Evolutionary conservation across 2,888 invertebrate genomes (phyloP), one percentile per base, ranked within the genome.

Genomic region (Agonopterix heracliana): DNA sequence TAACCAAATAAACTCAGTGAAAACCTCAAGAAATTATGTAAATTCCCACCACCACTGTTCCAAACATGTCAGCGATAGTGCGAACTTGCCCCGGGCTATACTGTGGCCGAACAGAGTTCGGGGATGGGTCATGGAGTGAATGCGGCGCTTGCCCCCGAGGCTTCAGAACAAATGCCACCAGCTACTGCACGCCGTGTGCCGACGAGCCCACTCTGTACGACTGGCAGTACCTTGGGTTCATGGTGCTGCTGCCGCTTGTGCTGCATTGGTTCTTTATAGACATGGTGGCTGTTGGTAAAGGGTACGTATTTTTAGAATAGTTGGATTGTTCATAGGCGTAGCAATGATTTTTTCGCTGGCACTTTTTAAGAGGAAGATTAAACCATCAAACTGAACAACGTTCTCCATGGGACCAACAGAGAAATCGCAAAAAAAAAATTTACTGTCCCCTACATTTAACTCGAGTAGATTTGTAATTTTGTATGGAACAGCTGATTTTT

Each of bases 181-280:
- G 94, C 49, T 92, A 94, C 41, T 97, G 98, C 72, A 80, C 90
- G 12, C 91, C 91, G 2, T 98, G 98, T 68, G 89, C 90, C 1
- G 93, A 94, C 48, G 89, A 89, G 36, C 94, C 96, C 0, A 90
- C 92, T 10, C 90, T 96, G 41, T 98, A 98, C 69, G 98, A 98
- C 66, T 97, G 97, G 95, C 90, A 98, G 43, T 97, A 96, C 74
- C 91, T 98, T 14, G 96, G 96, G 1, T 99, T 98, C 70, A 97
- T 98, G 96, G 96, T 95, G 0, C 78, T 98, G 11, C 74, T 98
- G 42, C 95, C 97, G 0, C 82, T 98, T 41, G 93, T 97, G 44
- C 84, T 98, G 49, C 97, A 98, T 78, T 96, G 96, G 92, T 96
- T 96, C 73, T 97, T 95, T 68, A 98, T 98, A 48, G 98, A 98